Percentiles rank a stretch among this genome's conserved stretches.
phyloP scores from a whole-genome alignment of 2,797 vertebrate species.

The Cottoperca gobio region DNA sequence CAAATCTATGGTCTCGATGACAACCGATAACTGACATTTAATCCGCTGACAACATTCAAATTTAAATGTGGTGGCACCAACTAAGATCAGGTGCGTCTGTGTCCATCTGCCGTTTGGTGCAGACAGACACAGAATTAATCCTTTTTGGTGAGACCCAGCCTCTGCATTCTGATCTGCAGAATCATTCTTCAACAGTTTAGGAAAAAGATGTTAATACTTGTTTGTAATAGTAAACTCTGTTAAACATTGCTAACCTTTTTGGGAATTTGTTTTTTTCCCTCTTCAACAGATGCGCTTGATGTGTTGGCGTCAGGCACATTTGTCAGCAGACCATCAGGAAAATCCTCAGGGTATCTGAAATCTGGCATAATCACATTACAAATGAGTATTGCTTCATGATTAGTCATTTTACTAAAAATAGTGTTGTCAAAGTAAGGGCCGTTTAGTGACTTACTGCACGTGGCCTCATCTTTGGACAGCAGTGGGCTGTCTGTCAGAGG shows the following conservation, averaged over 20 bases:
- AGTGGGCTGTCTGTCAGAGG: slow-evolving; percentile 76
- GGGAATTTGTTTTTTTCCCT: slow-evolving; percentile 57
- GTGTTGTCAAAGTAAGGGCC: slow-evolving; percentile 16
- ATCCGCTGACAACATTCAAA: too few relatives aligned
- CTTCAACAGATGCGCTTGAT: slow-evolving; percentile 52
- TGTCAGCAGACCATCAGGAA: slow-evolving; percentile 29
- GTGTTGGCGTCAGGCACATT: slow-evolving; percentile 27
- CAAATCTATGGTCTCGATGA: too few relatives aligned
- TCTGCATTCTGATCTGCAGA: neutral
- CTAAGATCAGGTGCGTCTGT: neutral
- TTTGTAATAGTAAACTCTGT: neutral
- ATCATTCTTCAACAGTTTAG: neutral
- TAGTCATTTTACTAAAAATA: neutral
- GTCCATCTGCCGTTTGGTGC: neutral
- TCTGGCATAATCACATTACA: slow-evolving; percentile 50
- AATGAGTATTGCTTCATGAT: slow-evolving; percentile 1
- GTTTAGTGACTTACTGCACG: slow-evolving; percentile 51
- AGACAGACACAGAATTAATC: neutral
- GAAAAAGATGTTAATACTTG: neutral
- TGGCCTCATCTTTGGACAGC: slow-evolving; percentile 46
- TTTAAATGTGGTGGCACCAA: neutral
- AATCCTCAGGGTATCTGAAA: slow-evolving; percentile 55
- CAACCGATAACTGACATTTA: too few relatives aligned
- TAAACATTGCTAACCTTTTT: slow-evolving; percentile 75
- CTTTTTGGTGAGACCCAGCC: neutral